Conservation (phyloP, 92 coral and sea anemone genomes). For the Epizoanthus ramosus region DNA sequence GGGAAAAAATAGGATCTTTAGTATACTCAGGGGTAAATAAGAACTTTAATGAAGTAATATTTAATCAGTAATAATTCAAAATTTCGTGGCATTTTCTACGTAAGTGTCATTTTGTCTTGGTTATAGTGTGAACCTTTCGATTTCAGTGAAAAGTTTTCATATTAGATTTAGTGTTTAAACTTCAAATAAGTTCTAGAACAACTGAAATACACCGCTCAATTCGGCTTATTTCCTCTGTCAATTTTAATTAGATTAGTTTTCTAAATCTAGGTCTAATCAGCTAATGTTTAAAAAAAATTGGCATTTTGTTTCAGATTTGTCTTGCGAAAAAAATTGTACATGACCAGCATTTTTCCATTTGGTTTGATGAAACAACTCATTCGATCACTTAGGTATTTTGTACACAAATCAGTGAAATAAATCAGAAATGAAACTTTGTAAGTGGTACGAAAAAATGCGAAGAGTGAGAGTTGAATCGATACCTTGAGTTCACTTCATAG, state of each 20-base stretch:
- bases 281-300: background rate
- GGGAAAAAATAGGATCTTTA: too few species aligned
- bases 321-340: background rate
- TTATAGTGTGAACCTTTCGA: too few species aligned
- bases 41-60: too few species aligned
- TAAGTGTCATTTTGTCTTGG: background rate
- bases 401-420: background rate
- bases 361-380: too few species aligned
- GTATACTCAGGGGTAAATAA: background rate
- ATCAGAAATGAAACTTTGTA: background rate
- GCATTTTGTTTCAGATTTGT: background rate
- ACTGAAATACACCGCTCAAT: background rate
- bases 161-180: constrained; percentile 24
- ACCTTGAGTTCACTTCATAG: background rate
- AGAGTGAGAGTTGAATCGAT: background rate
- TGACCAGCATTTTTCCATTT: background rate
- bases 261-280: constrained; percentile 3
- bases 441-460: background rate
- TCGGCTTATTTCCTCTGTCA: constrained; percentile 13
- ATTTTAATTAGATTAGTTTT: constrained; percentile 10
- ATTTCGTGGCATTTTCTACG: background rate
- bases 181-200: background rate
- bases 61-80: background rate
- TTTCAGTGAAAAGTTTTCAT: background rate
- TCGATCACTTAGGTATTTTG: too few species aligned